Percentiles rank a stretch among this genome's conserved stretches.
These are phyloP conservation scores for Stichopus horrens DNA, from an alignment of 53 echinoderm and acorn worm genomes.

Conservation along the genomic window DNA sequence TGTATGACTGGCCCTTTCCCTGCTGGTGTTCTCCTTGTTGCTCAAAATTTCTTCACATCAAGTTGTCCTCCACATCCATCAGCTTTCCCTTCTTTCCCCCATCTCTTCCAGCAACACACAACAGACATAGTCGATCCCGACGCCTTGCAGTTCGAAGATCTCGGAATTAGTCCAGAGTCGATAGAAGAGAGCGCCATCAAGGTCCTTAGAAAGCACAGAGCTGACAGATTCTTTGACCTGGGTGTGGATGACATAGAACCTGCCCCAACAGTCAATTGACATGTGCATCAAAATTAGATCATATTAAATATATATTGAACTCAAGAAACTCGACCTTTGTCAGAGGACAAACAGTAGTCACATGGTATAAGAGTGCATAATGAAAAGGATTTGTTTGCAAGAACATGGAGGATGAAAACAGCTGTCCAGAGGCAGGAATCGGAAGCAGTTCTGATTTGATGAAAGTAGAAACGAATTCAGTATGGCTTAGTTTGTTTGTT, in stretches of 20 bases:
- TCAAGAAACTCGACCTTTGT: background rate
- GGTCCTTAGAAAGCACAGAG: slow-evolving; percentile 77
- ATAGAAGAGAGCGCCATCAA: slow-evolving; percentile 77
- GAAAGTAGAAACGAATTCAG: too few species aligned
- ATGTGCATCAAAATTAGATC: background rate
- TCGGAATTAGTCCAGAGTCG: slow-evolving; percentile 63
- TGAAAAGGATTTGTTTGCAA: background rate
- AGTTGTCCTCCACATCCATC: background rate
- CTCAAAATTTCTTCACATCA: background rate
- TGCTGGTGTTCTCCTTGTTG: background rate
- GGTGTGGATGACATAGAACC: slow-evolving; percentile 85
- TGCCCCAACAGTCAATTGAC: slow-evolving; percentile 61
- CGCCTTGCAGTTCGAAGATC: slow-evolving; percentile 76
- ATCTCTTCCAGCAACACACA: slow-evolving; percentile 72
- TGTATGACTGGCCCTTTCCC: too few species aligned
- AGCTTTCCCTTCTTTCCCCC: background rate
- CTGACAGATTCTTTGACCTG: slow-evolving; percentile 82
- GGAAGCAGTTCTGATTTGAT: too few species aligned
- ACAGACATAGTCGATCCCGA: slow-evolving; percentile 56
- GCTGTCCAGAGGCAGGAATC: too few species aligned
- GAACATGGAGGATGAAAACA: background rate
- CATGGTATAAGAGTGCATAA: background rate
- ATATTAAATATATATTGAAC: background rate
- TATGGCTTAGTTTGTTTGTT: too few species aligned
- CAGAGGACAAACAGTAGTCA: background rate